Percentiles rank a stretch among this genome's conserved stretches.
Conservation (phyloP, 2,888 invertebrate genomes). For the Mythimna pallens region DNA sequence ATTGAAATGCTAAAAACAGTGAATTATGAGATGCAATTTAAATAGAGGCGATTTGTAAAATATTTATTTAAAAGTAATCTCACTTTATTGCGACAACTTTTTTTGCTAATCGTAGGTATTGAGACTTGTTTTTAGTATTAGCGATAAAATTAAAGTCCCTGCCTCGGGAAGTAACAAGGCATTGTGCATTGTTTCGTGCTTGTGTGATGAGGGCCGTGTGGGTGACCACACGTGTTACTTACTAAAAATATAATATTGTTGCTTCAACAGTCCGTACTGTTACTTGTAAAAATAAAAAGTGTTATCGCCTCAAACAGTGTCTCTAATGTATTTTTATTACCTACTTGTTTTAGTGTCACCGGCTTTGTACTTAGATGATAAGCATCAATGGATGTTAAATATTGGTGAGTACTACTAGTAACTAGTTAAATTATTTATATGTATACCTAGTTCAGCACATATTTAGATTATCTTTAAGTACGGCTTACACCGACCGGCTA, state of each 20-base stretch:
- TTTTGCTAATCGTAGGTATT: not conserved
- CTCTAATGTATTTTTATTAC: not conserved
- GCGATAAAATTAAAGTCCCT: no score
- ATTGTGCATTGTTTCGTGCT: constrained; percentile 5
- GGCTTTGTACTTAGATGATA: constrained; percentile 62
- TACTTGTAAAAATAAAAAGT: not conserved
- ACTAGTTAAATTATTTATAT: not conserved
- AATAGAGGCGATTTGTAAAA: no score
- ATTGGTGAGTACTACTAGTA: constrained; percentile 67
- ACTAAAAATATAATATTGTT: not conserved
- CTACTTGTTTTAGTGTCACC: constrained; percentile 66
- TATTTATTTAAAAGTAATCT: no score
- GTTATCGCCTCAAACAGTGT: constrained; percentile 7
- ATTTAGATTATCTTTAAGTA: not conserved
- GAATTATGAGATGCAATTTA: no score
- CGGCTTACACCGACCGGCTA: not conserved
- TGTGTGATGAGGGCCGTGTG: not conserved
- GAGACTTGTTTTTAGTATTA: not conserved
- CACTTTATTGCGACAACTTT: no score
- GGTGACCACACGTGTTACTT: not conserved
- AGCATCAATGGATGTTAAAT: constrained; percentile 61
- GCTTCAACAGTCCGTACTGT: not conserved
- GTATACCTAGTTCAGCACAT: not conserved
- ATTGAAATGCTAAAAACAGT: no score
- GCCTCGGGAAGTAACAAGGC: not conserved